Evolutionary conservation across 2,113 vertebrate species (phyloP).

Genomic region (Plecturocebus donacophilus): DNA sequence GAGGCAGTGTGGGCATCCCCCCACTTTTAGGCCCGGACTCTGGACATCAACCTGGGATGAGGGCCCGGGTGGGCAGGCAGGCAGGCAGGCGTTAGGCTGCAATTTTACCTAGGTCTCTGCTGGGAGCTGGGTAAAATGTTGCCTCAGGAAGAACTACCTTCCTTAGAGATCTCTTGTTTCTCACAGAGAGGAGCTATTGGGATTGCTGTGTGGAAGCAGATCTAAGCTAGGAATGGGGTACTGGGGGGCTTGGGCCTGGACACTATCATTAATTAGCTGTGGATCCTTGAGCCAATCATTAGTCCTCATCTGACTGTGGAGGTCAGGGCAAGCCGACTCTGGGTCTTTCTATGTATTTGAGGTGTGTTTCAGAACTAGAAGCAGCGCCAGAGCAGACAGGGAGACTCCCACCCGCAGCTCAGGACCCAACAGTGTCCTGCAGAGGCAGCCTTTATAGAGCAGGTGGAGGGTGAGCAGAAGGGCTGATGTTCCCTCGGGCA

Average conservation of each 20-base stretch:
- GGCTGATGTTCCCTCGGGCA: background rate
- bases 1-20: background rate
- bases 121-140: background rate
- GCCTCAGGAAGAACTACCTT: background rate
- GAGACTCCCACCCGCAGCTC: background rate
- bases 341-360: background rate
- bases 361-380: background rate
- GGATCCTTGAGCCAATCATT: background rate
- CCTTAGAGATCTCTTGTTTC: background rate
- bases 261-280: background rate
- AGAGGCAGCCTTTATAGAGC: background rate
- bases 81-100: background rate
- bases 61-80: background rate
- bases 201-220: background rate
- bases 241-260: background rate
- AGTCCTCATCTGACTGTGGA: background rate
- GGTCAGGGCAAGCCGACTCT: background rate
- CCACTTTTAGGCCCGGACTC: background rate
- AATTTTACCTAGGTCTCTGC: background rate
- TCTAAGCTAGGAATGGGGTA: background rate
- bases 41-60: background rate
- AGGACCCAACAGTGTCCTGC: background rate
- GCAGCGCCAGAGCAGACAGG: background rate
- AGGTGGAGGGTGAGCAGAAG: background rate
- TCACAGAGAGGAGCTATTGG: background rate